Base-by-base conservation (phyloP, 2,888 invertebrate genomes). In the Drepanosiphum platanoidis region DNA sequence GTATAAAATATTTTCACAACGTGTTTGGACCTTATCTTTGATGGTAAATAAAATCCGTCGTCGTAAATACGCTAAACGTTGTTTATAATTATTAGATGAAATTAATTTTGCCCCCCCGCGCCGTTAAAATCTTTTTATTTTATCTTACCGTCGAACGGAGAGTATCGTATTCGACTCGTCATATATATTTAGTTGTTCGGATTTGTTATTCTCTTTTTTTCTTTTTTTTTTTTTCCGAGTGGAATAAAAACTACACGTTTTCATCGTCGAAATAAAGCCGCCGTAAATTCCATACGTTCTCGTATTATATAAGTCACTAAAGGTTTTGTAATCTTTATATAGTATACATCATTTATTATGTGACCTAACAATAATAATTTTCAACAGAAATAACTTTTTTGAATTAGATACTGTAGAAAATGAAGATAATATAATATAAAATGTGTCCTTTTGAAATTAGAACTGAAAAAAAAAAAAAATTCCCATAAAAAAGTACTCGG, bases 121-220 rank as follows among this genome's bases (percentile, higher is more conserved):
- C 22, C 1, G 52, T 52, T 52, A 52, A 52, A 52, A 18, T 52
- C 18, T 52, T 18, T 52, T 18, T 52, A 18, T 52, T 22, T 18
- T 52, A 18, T 52, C 18, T 22, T 46, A 3, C 32, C 32, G 15
- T 68, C 39, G 18, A 4, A n/a, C 68, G 15, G 18, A 52, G 18
- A n/a, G n/a, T n/a, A n/a, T n/a, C n/a, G n/a, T n/a, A n/a, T n/a
- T n/a, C n/a, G n/a, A n/a, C n/a, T n/a, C n/a, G n/a, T n/a, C n/a
- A n/a, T n/a, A n/a, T n/a, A n/a, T n/a, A n/a, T n/a, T 68, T 80
- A 80, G 66, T 79, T 34, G 42, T 79, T 68, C 34, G 68, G n/a
- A 52, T 68, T 68, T 58, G 34, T 52, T 52, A 80, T 52, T 70
- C 34, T n/a, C 52, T 52, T 52, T 5, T 52, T 18, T 52, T 52